These are phyloP conservation scores for Albula goreensis DNA, from an alignment of 2,113 vertebrate genomes.

Conservation along the genomic window DNA sequence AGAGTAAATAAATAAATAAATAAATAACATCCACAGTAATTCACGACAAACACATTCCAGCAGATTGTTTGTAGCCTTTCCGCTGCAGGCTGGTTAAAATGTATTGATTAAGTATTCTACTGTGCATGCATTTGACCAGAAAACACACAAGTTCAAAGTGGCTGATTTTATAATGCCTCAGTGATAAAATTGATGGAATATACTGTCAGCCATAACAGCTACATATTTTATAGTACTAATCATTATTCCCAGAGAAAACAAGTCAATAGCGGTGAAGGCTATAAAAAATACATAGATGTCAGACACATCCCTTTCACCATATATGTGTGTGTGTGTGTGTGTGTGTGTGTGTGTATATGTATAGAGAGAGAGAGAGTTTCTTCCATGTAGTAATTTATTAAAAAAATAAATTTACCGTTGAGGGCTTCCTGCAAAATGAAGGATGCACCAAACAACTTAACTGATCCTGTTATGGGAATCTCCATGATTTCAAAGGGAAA, in stretches of 20 bases:
- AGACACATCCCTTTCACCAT: slow-evolving; percentile 9
- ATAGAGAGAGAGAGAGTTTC: neutral
- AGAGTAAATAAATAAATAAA: neutral
- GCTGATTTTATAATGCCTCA: slow-evolving; percentile 35
- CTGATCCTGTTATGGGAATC: neutral
- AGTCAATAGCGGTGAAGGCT: slow-evolving; percentile 1
- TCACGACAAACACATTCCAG: slow-evolving; percentile 4
- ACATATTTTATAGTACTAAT: slow-evolving; percentile 20
- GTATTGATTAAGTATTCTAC: slow-evolving; percentile 41
- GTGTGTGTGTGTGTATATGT: too few relatives aligned
- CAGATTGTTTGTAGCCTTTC: slow-evolving; percentile 38
- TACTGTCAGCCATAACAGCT: slow-evolving; percentile 25
- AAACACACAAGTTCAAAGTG: slow-evolving; percentile 17
- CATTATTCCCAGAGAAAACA: slow-evolving; percentile 19
- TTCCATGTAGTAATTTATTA: neutral
- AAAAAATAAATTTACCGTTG: neutral
- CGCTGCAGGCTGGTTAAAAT: slow-evolving; percentile 14
- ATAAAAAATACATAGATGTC: slow-evolving; percentile 21
- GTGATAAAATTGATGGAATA: slow-evolving; percentile 38
- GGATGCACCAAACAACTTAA: neutral
- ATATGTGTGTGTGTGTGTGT: neutral
- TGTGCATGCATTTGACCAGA: neutral
- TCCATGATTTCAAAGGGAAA: neutral
- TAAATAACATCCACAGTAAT: slow-evolving; percentile 28
- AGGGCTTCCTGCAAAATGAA: neutral